Conservation (phyloP, 2,113 vertebrate species). For the Hippopotamus amphibius region DNA sequence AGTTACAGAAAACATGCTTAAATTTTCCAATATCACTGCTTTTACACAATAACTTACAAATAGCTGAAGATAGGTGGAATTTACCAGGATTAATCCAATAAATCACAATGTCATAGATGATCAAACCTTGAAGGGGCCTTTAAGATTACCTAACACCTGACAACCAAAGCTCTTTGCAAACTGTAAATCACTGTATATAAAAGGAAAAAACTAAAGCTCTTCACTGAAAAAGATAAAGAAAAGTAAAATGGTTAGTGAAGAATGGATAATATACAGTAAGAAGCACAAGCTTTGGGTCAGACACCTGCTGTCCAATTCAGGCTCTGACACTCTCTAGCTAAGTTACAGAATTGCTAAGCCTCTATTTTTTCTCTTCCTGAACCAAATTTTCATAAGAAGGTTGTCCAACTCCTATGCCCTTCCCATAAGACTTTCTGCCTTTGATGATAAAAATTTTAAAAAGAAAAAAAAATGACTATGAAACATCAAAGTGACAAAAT, state of each 20-base stretch:
- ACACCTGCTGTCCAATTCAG: background rate
- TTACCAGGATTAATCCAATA: background rate
- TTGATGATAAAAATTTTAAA: background rate
- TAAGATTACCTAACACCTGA: background rate
- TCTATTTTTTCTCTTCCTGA: background rate
- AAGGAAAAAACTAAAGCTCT: background rate
- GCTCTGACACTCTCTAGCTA: background rate
- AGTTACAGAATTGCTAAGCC: background rate
- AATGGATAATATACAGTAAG: background rate
- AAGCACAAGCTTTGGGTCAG: background rate
- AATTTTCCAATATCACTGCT: background rate
- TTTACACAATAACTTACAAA: conserved; percentile 27
- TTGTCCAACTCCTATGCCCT: background rate
- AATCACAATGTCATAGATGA: background rate
- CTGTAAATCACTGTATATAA: background rate
- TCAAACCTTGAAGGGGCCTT: background rate
- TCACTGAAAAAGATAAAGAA: background rate
- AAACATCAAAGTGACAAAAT: background rate
- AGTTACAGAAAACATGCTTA: background rate
- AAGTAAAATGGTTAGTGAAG: background rate
- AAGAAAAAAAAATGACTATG: background rate
- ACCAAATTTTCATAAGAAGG: background rate
- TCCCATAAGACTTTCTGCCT: background rate
- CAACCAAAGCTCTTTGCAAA: background rate
- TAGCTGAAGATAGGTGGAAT: background rate